Percentiles rank a stretch among this genome's conserved stretches.
These are phyloP conservation scores for Ypsolopha scabrella DNA, from an alignment of 2,888 invertebrate species.

Conservation along the genomic window DNA sequence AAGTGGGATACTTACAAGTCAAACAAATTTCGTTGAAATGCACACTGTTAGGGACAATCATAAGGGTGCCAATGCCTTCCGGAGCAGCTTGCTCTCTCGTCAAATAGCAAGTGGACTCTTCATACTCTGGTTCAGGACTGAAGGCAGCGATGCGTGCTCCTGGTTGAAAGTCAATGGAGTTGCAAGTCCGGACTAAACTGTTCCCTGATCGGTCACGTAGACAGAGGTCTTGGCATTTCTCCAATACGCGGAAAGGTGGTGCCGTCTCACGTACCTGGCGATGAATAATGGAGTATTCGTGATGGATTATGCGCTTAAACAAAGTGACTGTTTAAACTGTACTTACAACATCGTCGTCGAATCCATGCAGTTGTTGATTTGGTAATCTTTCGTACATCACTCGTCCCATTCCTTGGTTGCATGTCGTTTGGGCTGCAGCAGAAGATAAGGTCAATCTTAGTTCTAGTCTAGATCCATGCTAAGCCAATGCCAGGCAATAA, in stretches of 20 bases:
- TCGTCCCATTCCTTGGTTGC: slow-evolving; percentile 90
- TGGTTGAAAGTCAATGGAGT: slow-evolving; percentile 92
- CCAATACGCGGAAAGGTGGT: slow-evolving; percentile 87
- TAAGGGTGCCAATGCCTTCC: slow-evolving; percentile 90
- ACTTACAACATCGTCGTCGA: slow-evolving; percentile 88
- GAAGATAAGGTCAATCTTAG: slow-evolving; percentile 1
- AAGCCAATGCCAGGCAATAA: too few species aligned
- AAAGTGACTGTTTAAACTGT: slow-evolving; percentile 1
- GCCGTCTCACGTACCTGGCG: slow-evolving; percentile 80
- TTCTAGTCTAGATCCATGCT: too few species aligned
- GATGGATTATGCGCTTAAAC: neutral
- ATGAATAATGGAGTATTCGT: neutral
- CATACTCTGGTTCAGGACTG: slow-evolving; percentile 85
- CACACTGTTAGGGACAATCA: slow-evolving; percentile 89
- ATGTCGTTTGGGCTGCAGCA: slow-evolving; percentile 85
- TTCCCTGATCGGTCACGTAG: slow-evolving; percentile 85
- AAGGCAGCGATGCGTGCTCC: slow-evolving; percentile 87
- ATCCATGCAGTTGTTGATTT: slow-evolving; percentile 90
- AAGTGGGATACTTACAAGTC: slow-evolving; percentile 76
- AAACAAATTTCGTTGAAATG: slow-evolving; percentile 92
- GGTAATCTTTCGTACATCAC: slow-evolving; percentile 91
- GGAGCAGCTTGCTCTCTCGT: slow-evolving; percentile 88
- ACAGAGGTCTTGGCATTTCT: slow-evolving; percentile 90
- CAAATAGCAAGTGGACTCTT: slow-evolving; percentile 89
- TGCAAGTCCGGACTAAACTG: slow-evolving; percentile 86